These are phyloP conservation scores for Phragmatobia fuliginosa DNA, from an alignment of 2,888 invertebrate genomes.

Conservation along the genomic window DNA sequence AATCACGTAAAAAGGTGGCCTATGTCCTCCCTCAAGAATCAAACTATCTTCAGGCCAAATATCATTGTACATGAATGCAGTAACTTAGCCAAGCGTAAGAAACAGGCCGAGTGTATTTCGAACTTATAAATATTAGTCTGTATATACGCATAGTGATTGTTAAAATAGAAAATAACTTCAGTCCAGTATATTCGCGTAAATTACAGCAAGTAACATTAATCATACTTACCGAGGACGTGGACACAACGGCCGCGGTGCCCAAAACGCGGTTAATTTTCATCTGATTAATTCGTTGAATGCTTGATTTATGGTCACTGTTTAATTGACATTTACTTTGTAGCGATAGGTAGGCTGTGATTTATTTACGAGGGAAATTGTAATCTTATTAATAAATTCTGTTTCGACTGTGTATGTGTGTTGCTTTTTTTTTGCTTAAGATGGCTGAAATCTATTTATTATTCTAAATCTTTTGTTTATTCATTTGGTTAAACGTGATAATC, in stretches of 20 bases:
- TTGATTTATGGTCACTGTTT: slow-evolving; percentile 46
- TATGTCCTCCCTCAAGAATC: no score
- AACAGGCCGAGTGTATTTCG: no score
- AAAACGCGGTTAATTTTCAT: slow-evolving; percentile 54
- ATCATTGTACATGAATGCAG: no score
- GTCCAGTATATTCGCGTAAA: slow-evolving; percentile 25
- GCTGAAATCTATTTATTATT: no score
- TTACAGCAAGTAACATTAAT: slow-evolving; percentile 39
- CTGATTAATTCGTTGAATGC: slow-evolving; percentile 55
- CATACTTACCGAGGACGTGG: slow-evolving; percentile 30
- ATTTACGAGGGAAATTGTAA: not conserved
- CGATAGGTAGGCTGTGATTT: slow-evolving; percentile 25
- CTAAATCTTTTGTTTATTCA: no score
- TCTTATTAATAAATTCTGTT: not conserved
- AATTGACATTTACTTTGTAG: slow-evolving; percentile 46
- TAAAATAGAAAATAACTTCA: slow-evolving; percentile 6
- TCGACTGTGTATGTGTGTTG: not conserved
- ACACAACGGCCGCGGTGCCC: slow-evolving; percentile 29
- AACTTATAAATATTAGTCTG: no score
- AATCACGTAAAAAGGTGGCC: no score
- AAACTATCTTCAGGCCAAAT: no score
- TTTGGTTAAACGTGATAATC: no score
- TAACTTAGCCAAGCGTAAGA: no score
- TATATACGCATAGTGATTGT: not conserved
- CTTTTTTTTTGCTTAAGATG: no score